A percentile compares a stretch with the other conserved stretches of the same genome.
These are phyloP conservation scores for Alexandromys fortis DNA, from an alignment of 2,113 vertebrate species.

Conservation along the genomic window DNA sequence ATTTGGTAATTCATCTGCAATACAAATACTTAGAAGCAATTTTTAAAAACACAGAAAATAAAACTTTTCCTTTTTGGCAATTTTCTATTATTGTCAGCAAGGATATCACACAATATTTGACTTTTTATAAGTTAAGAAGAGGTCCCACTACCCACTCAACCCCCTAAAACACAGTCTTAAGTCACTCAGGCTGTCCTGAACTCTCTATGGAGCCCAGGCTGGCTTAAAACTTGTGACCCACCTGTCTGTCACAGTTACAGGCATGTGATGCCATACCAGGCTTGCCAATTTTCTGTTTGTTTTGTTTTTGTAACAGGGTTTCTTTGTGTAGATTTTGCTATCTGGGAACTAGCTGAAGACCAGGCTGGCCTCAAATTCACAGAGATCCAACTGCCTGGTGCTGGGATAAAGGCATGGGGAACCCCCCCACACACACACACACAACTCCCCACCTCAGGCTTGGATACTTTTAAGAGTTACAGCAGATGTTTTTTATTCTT, in stretches of 20 bases:
- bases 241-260: neutral
- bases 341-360: neutral
- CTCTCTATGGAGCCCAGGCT: neutral
- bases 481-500: conserved; percentile 39
- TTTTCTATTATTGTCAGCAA: neutral
- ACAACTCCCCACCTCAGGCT: neutral
- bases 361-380: neutral
- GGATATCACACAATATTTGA: conserved; percentile 30
- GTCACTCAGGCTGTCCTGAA: neutral
- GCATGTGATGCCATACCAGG: too few species aligned
- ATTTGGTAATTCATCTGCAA: conserved; percentile 61
- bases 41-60: neutral
- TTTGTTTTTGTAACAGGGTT: neutral
- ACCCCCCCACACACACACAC: too few species aligned
- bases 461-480: conserved; percentile 33
- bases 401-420: neutral
- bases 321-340: neutral
- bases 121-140: neutral
- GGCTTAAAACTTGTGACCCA: neutral
- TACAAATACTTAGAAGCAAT: conserved; percentile 56
- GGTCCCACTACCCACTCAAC: neutral
- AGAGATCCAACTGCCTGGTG: neutral
- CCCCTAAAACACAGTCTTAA: neutral
- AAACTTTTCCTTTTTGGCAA: neutral
- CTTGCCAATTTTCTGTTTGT: neutral